A percentile compares a stretch with the other conserved stretches of the same genome.
Evolutionary conservation across 1,140 invertebrate species (phyloP).

Genomic region (Lasioglossum baleicum): DNA sequence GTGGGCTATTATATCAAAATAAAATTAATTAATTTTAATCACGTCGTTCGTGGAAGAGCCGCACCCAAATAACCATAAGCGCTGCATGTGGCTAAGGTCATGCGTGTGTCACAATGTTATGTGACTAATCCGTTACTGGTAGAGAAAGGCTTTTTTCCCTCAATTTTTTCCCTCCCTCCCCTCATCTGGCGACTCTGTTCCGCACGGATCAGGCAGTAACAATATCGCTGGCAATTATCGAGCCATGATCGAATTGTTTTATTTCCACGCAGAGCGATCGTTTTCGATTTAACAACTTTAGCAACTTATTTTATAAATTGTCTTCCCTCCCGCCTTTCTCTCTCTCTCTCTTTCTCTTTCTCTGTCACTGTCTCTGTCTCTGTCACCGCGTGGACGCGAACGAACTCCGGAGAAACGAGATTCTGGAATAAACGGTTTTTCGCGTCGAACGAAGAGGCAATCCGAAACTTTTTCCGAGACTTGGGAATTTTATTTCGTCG

Average conservation of each 20-base stretch:
- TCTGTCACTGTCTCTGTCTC: too few species aligned
- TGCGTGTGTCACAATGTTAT: too few species aligned
- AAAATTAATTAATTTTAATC: too few species aligned
- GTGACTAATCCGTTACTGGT: too few species aligned
- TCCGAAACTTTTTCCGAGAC: slow-evolving; percentile 3
- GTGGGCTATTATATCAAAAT: too few species aligned
- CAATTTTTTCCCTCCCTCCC: too few species aligned
- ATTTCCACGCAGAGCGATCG: not conserved
- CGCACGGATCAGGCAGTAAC: not conserved
- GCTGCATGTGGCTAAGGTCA: too few species aligned
- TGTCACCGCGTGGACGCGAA: not conserved
- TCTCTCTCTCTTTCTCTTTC: too few species aligned
- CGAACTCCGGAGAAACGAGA: slow-evolving; percentile 18
- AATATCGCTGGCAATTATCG: not conserved
- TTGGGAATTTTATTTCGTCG: slow-evolving; percentile 19
- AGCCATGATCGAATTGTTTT: not conserved
- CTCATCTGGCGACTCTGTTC: too few species aligned
- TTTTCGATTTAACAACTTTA: not conserved
- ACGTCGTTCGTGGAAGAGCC: too few species aligned
- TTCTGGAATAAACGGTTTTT: slow-evolving; percentile 8
- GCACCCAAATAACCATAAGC: too few species aligned
- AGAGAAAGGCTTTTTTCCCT: too few species aligned
- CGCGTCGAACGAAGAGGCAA: not conserved
- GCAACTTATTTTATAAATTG: not conserved
- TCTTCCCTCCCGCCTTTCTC: not conserved